These are phyloP conservation scores for Numida meleagris DNA, from an alignment of 2,113 vertebrate genomes.

Conservation along the genomic window DNA sequence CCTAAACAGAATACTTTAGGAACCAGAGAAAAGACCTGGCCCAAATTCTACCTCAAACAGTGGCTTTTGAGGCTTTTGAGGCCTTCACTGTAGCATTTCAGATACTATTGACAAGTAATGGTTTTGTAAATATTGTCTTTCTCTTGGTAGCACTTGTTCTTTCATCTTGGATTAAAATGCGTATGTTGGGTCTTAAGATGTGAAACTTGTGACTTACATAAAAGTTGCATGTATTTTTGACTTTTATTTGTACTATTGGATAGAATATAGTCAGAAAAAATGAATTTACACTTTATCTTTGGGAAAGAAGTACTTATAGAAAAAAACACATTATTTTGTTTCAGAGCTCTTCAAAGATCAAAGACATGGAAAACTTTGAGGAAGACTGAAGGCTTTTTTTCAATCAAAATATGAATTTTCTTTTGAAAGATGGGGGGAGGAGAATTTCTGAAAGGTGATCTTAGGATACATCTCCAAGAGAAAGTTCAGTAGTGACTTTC, in stretches of 20 bases:
- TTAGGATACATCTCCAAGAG: background rate
- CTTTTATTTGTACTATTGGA: background rate
- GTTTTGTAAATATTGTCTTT: slow-evolving; percentile 25
- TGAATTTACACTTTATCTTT: slow-evolving; percentile 30
- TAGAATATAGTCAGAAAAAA: slow-evolving; percentile 1
- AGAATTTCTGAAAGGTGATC: background rate
- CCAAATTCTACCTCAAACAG: background rate
- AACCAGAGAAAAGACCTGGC: background rate
- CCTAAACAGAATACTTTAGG: background rate
- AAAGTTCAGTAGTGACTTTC: background rate
- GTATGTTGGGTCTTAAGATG: slow-evolving; percentile 25
- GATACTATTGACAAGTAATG: background rate
- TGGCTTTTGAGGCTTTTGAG: background rate
- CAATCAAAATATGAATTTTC: background rate
- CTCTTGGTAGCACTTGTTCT: background rate
- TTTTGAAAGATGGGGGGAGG: background rate
- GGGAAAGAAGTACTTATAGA: slow-evolving; percentile 51
- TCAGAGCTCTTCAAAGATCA: slow-evolving; percentile 45
- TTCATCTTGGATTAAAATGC: slow-evolving; percentile 60
- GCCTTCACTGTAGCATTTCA: background rate
- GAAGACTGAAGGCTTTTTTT: background rate
- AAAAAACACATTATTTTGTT: slow-evolving; percentile 60
- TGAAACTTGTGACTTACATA: background rate
- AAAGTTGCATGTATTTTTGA: slow-evolving; percentile 1
- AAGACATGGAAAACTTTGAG: background rate